Evolutionary conservation across 1,140 invertebrate genomes (phyloP).

Genomic region (Musca domestica): DNA sequence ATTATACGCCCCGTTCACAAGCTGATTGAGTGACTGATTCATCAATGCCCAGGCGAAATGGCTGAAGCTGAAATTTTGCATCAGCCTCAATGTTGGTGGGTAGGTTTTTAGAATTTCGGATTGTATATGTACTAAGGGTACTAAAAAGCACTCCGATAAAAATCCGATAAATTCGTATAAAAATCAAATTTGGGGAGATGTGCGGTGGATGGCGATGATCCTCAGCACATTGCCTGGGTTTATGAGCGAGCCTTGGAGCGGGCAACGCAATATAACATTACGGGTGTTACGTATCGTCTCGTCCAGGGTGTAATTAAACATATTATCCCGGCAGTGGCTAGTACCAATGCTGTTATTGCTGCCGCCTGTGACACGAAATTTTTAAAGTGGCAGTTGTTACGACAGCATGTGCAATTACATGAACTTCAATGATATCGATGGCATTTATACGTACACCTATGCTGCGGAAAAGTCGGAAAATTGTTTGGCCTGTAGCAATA

Average conservation of each 20-base stretch:
- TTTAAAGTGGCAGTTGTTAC: constrained; percentile 95
- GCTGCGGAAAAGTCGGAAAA: constrained; percentile 83
- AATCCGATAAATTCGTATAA: no score
- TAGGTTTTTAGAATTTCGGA: no score
- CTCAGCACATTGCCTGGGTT: constrained; percentile 93
- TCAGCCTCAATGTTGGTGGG: no score
- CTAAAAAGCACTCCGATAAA: no score
- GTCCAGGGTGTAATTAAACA: constrained; percentile 98
- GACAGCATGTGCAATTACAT: constrained; percentile 92
- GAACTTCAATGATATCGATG: constrained; percentile 95
- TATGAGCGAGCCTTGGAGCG: constrained; percentile 88
- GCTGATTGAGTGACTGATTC: no score
- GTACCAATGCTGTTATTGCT: constrained; percentile 97
- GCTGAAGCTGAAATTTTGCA: no score
- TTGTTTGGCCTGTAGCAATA: constrained; percentile 84
- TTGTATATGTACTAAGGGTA: no score
- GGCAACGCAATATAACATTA: constrained; percentile 85
- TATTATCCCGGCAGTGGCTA: constrained; percentile 98
- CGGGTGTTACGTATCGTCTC: constrained; percentile 85
- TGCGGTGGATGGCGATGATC: no score
- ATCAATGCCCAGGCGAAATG: no score
- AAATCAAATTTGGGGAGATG: no score
- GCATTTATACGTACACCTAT: constrained; percentile 95
- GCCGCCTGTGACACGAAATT: constrained; percentile 88
- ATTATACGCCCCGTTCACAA: no score